These are phyloP conservation scores for Sula dactylatra DNA, from an alignment of 2,113 vertebrate genomes.

Conservation along the genomic window DNA sequence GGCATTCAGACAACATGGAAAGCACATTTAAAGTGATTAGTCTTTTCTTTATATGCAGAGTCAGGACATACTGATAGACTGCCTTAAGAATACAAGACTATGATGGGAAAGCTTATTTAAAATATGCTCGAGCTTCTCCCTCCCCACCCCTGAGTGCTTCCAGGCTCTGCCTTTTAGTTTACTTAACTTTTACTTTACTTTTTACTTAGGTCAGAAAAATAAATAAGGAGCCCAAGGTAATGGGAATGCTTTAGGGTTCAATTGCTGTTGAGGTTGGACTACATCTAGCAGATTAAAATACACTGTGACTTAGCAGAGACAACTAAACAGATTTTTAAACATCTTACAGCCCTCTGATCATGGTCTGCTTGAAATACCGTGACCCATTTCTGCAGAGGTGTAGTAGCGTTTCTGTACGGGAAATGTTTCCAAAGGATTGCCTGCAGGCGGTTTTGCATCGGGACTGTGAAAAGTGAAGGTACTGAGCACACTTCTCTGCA, in stretches of 20 bases:
- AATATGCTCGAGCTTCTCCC: not conserved
- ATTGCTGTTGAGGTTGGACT: not conserved
- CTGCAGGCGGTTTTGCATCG: not conserved
- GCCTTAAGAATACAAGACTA: not conserved
- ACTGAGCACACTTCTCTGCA: not conserved
- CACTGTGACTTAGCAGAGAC: not conserved
- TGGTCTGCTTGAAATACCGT: not conserved
- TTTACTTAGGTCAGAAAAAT: not conserved
- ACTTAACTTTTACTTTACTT: not conserved
- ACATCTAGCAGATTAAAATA: not conserved
- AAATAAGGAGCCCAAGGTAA: not conserved
- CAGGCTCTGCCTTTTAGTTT: not conserved
- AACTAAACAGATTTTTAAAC: not conserved
- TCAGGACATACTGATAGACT: not conserved
- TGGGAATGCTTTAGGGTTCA: not conserved
- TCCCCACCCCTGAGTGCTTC: fast-evolving
- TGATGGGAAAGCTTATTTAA: not conserved
- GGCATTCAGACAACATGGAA: not conserved
- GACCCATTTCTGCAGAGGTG: not conserved
- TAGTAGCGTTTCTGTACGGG: not conserved
- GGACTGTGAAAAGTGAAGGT: not conserved
- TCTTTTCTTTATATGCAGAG: not conserved
- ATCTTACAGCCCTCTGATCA: not conserved
- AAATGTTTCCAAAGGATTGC: not conserved
- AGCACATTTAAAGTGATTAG: not conserved